Conservation (phyloP, 2,113 vertebrate species). For the human region DNA sequence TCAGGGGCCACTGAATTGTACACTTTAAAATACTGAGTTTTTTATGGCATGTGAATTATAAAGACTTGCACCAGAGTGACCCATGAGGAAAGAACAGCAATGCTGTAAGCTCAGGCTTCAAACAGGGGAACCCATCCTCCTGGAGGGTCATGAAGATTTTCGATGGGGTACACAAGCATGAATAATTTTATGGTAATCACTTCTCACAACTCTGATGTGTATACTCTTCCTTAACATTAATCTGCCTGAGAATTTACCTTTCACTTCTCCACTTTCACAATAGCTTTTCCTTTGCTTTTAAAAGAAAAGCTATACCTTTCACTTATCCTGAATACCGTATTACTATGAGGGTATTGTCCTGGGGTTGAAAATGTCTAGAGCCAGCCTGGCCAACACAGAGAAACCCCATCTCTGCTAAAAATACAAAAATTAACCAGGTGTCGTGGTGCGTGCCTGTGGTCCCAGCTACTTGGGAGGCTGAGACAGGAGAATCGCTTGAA, state of each 20-base stretch:
- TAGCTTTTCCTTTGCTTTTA: not conserved
- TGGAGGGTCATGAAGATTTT: not conserved
- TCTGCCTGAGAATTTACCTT: not conserved
- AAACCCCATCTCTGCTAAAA: too few relatives aligned
- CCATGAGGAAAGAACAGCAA: not conserved
- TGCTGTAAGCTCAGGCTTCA: not conserved
- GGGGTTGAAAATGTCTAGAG: not conserved
- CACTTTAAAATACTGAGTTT: not conserved
- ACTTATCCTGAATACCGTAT: not conserved
- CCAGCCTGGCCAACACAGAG: too few relatives aligned
- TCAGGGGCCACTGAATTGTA: not conserved
- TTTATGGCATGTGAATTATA: not conserved
- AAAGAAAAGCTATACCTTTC: not conserved
- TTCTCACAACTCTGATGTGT: not conserved
- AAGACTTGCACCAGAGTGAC: not conserved
- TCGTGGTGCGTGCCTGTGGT: too few relatives aligned
- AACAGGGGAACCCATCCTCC: not conserved
- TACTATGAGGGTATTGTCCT: not conserved
- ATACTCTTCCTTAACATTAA: not conserved
- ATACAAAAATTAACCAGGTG: too few relatives aligned
- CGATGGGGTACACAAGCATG: not conserved
- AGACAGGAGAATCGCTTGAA: too few relatives aligned
- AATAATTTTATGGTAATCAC: not conserved
- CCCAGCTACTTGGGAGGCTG: too few relatives aligned
- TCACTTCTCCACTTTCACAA: slow-evolving; percentile 16